Evolutionary conservation across 2,797 vertebrate genomes (phyloP), one percentile per base, ranked within the genome.

Genomic region (Megaceryle alcyon): DNA sequence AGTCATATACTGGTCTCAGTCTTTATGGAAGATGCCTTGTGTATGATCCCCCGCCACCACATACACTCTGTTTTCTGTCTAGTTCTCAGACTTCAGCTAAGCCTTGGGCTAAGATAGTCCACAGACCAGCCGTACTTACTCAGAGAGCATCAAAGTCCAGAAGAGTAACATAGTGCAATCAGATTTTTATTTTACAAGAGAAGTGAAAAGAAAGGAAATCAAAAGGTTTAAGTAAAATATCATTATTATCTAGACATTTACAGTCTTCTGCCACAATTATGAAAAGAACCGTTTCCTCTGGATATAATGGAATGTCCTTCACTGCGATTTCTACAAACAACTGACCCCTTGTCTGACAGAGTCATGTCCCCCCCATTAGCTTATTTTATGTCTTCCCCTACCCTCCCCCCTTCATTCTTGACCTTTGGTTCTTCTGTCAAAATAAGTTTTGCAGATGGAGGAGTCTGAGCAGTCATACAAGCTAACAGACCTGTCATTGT

Each of bases 401-500:
- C 39, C 19, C 28, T 64, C 70, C 26, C 16, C 26, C 26, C 56
- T 78, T 95, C 23, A 16, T 46, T 71, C 75, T 72, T 93, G 81
- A 95, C 82, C 85, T 90, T 68, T 44, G 51, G 22, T 54, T 90
- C 57, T 76, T 78, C 80, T 57, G 31, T 77, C 75, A 89, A 95
- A 89, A 28, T 61, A 93, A 80, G 23, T 90, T 93, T 77, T 87
- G 75, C 51, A 91, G 71, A 73, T 35, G 53, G 80, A 94, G 48
- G 22, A 86, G 70, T 59, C 46, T 51, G 21, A 95, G 75, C 13
- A 65, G 61, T n/a, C 53, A 56, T 16, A 53, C 18, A 71, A 77
- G 33, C 49, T 54, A 94, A 96, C 86, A 95, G 65, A 80, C 49
- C 31, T 80, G 78, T 63, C 63, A 80, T 73, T 95, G 92, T 96